phyloP scores from a whole-genome alignment of 2,797 vertebrate species.

The Streptopelia turtur region DNA sequence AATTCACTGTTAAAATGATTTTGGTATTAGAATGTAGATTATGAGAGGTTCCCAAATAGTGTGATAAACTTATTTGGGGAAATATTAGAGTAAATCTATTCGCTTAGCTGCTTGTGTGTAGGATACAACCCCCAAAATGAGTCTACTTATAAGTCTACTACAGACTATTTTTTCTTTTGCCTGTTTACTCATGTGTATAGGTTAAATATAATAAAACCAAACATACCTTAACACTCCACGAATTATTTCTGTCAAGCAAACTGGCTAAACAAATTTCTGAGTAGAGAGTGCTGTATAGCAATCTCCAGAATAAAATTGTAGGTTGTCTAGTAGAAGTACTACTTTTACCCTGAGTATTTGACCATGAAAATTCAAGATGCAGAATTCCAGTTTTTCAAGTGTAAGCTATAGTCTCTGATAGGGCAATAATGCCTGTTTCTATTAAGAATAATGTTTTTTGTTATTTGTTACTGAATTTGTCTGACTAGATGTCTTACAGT shows the following conservation, averaged over 20 bases:
- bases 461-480: neutral
- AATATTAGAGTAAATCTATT: neutral
- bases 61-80: neutral
- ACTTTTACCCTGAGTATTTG: neutral
- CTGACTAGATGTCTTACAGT: neutral
- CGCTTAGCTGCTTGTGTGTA: neutral
- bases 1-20: neutral
- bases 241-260: neutral
- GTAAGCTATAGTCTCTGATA: neutral
- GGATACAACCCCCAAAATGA: neutral
- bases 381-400: neutral
- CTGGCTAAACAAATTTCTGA: neutral
- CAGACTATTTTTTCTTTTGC: neutral
- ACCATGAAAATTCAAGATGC: neutral
- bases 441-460: neutral
- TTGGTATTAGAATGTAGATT: neutral
- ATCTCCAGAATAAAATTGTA: neutral
- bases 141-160: neutral
- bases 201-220: neutral
- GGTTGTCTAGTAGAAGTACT: neutral
- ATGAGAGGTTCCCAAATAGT: neutral
- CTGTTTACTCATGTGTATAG: neutral
- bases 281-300: neutral
- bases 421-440: neutral
- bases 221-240: neutral